Evolutionary conservation across 2,797 vertebrate species (phyloP).

Genomic region (Rousettus madagascariensis): DNA sequence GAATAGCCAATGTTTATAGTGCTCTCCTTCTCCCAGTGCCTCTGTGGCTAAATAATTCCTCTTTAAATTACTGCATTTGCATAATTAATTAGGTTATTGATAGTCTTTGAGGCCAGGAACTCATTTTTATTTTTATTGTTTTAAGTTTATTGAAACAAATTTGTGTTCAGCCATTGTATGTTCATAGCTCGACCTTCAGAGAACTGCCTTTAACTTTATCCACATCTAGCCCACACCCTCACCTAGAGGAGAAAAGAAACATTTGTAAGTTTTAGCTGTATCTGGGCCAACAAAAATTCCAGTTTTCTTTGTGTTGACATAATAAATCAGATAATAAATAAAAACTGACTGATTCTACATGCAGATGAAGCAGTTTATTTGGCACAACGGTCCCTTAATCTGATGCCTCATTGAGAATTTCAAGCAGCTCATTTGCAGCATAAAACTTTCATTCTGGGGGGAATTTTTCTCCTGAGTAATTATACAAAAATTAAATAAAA

Average conservation of each 20-base stretch:
- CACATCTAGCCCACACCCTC: background rate
- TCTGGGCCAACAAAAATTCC: background rate
- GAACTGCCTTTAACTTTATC: background rate
- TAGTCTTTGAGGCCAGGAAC: background rate
- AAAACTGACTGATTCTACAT: conserved; percentile 15
- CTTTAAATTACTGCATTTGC: conserved; percentile 11
- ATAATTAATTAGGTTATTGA: conserved; percentile 34
- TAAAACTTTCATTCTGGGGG: conserved; percentile 35
- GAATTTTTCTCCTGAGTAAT: conserved; percentile 37
- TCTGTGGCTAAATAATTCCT: background rate
- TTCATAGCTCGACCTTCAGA: background rate
- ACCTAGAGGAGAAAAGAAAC: background rate
- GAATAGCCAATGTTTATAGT: background rate
- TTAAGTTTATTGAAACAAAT: background rate
- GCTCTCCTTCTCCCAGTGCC: background rate
- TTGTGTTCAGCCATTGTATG: background rate
- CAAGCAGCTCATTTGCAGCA: conserved; percentile 49
- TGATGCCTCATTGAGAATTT: conserved; percentile 7
- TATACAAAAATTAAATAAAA: conserved; percentile 59
- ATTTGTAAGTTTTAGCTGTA: background rate
- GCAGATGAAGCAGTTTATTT: conserved; percentile 29
- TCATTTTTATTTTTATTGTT: background rate
- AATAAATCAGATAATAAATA: conserved; percentile 18
- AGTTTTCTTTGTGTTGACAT: background rate
- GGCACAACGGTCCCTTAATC: conserved; percentile 31